Base-by-base conservation (phyloP, 2,113 vertebrate genomes). In the Marcusenius ussheri region DNA sequence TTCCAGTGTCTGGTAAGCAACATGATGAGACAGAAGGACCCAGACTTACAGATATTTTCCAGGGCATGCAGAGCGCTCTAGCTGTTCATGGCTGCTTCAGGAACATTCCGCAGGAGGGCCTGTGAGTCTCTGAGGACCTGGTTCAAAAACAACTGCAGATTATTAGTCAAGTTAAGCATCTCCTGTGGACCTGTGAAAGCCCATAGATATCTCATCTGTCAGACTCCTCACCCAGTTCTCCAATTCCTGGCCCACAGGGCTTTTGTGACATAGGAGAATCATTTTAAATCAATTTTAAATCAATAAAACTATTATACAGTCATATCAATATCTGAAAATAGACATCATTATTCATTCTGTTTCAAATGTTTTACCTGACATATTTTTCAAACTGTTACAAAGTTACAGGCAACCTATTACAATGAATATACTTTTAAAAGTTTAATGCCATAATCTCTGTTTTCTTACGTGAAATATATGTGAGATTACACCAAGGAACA, bases 161-260 rank as follows among this genome's bases (percentile, higher is more conserved):
- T 80, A 80, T 80, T 80, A 80, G 74, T 80, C 74, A 80, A 80
- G 74, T 80, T 80, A 80, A 80, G 74, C 74, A 42, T 42, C 35
- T 17, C 3, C 35, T 80, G 31, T 80, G 35, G 74, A 80, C 35
- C 74, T 80, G 74, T 42, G 35, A 19, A 42, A 80, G 13, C 31
- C 74, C 35, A 42, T 19, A 17, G 5, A 42, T 80, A 42, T 10
- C 1, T 42, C 31, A 42, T 80, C 15, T 42, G 39, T 39, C 35
- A 80, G 35, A 17, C 2, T 80, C 74, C 39, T 42, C 31, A 17
- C 35, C 35, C 15, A 39, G 2, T 80, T 80, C 35, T 39, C 39
- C 35, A 42, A 80, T 8, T 42, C 74, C 74, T 17, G 62, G n/a
- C 62, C 27, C 62, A 70, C 62, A 80, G 83, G 45, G 24, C 47